Base-by-base conservation (phyloP, 2,113 vertebrate genomes). In the Grantiella picta region DNA sequence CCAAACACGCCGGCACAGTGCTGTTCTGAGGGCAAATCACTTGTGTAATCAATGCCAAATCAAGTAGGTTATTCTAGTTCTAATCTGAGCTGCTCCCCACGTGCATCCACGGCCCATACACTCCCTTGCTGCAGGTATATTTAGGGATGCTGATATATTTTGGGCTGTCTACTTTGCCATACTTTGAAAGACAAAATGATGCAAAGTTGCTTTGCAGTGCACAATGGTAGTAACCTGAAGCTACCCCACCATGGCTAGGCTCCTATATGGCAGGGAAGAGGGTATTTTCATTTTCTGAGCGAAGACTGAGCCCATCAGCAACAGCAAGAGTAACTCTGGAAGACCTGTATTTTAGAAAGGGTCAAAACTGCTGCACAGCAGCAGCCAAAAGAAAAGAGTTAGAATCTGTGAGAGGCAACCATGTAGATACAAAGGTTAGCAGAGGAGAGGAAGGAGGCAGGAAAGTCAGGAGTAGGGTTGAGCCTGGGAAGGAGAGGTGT, bases 1-100 rank as follows among this genome's bases (percentile, higher is more conserved):
- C 57, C 70, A 10, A 53, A 35, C 5, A 11, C 3, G 0, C 8
- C 11, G 24, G 47, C 2, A 0, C 4, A 1, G 40, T 35, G 73
- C 36, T 57, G 75, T 50, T 45, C 52, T 50, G 89, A 92, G 81
- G 36, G 60, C 11, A 1, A 92, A 89, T 75, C 49, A 69, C 59
- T 69, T 15, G 56, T 69, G 81, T 77, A 91, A 97, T 95, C 95
- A 96, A 90, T 73, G 78, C 78, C 1, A 85, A 96, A 96, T 95
- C 89, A 96, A 82, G 94, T 8, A 40, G n/a, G 54, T 87, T 92
- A 85, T 92, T 92, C 82, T 5, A n/a, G 53, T 33, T 61, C 92
- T 97, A 82, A 92, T 94, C 47, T 25, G 38, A 92, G 78, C 61
- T 60, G 56, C 20, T 70, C 56, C 65, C 28, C 1, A 0, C 15